Percentiles rank a stretch among this genome's conserved stretches.
Evolutionary conservation across 2,113 vertebrate genomes (phyloP).

Genomic region (Puntigrus tetrazona): DNA sequence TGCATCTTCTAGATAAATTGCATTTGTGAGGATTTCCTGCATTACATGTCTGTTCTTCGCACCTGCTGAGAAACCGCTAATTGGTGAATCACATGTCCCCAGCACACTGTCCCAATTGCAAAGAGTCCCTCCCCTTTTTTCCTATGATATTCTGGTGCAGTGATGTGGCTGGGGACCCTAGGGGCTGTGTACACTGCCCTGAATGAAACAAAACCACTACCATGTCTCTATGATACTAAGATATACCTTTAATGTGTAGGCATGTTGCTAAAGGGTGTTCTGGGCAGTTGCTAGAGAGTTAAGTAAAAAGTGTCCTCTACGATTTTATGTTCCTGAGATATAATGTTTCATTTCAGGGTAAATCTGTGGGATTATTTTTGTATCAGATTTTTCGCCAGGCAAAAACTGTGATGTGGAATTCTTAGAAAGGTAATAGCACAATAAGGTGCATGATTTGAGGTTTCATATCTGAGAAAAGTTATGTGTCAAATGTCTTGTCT

Average conservation of each 20-base stretch:
- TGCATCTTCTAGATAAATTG: constrained; percentile 23
- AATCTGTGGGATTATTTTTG: not conserved
- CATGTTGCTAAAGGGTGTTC: not conserved
- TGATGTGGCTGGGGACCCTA: not conserved
- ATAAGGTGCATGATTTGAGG: not conserved
- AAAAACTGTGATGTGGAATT: not conserved
- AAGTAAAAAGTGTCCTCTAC: not conserved
- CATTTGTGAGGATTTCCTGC: not conserved
- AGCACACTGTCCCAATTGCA: not conserved
- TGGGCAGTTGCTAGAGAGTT: not conserved
- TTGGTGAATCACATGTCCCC: not conserved
- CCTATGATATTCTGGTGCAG: not conserved
- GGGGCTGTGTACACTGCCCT: not conserved
- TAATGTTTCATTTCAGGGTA: not conserved
- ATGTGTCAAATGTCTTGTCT: not conserved
- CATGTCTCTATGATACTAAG: not conserved
- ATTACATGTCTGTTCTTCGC: not conserved
- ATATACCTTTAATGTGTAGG: not conserved
- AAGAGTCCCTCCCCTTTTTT: not conserved
- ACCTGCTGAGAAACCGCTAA: not conserved
- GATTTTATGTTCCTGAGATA: not conserved
- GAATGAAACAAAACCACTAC: not conserved
- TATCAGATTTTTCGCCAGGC: not conserved
- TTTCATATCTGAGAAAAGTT: not conserved
- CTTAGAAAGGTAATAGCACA: not conserved